Base-by-base conservation (phyloP, 1,140 invertebrate species). In the Dendrolimus kikuchii region DNA sequence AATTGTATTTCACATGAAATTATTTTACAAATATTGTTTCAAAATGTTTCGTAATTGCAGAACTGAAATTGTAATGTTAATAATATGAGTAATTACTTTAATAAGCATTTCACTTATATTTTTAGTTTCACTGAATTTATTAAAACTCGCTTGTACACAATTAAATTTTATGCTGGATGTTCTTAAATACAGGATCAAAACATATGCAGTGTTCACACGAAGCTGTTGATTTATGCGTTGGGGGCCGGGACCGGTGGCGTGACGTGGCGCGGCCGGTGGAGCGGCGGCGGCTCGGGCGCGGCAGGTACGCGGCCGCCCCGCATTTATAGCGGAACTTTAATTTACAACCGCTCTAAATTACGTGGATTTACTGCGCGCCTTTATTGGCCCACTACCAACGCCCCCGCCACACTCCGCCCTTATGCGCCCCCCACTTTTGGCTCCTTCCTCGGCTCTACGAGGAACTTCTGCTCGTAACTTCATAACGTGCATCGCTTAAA, bases 291-390 rank as follows among this genome's bases (percentile, higher is more conserved):
- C 64, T 66, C 58, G 66, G 64, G 66, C 74, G 74, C 64, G 70
- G 70, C 71, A 69, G 68, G 68, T 66, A 68, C 63, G 63, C 54
- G 57, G 59, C 68, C 66, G 66, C 68, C 62, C 53, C 67, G 68
- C 67, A 65, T 83, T 83, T 86, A 86, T 81, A 86, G 82, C 78
- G 71, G 80, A 81, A 86, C 80, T 79, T 70, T 82, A 79, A 84
- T 86, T 82, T 86, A 86, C 62, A 60, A 69, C 74, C 68, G 79
- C 81, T 78, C 82, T 83, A 86, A 86, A 86, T 84, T 80, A 83
- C 80, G 77, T 81, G 76, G 79, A 83, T 83, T 83, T 83, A 83
- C 77, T 76, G 80, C 77, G 70, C 60, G 76, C 70, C 73, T 86
- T 86, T 86, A 83, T 86, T 83, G 82, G 82, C 74, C 64, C 70